A percentile compares a stretch with the other conserved stretches of the same genome.
phyloP scores from a whole-genome alignment of 1,140 invertebrate species.

The Drosophila orosa region DNA sequence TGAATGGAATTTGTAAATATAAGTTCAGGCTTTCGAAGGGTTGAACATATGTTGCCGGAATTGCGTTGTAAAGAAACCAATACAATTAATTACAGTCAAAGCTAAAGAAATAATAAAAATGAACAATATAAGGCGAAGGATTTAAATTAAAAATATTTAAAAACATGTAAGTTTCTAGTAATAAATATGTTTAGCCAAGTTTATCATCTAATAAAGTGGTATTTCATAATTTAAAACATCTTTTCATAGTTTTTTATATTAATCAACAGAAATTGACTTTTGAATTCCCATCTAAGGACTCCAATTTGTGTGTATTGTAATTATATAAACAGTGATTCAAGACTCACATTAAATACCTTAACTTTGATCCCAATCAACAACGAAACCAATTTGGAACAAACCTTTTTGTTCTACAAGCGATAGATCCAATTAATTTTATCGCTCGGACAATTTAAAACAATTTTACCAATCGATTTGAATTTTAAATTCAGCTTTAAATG shows the following conservation, averaged over 20 bases:
- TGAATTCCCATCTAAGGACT: neutral
- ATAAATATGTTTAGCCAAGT: too few relatives aligned
- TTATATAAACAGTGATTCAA: neutral
- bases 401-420: neutral
- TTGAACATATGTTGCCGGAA: slow-evolving; percentile 1
- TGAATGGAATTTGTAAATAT: slow-evolving; percentile 1
- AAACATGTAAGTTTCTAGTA: too few relatives aligned
- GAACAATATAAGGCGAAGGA: too few relatives aligned
- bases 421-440: slow-evolving; percentile 9
- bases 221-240: neutral
- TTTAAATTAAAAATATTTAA: slow-evolving; percentile 2
- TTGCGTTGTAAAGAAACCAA: neutral
- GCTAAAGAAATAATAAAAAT: neutral
- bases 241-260: neutral
- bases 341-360: slow-evolving; percentile 6
- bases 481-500: slow-evolving; percentile 16
- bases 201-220: neutral
- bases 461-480: slow-evolving; percentile 20
- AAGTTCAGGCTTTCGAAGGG: neutral
- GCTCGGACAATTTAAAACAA: neutral
- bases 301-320: neutral
- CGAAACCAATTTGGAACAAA: neutral
- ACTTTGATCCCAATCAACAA: slow-evolving; percentile 1
- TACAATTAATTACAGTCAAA: neutral
- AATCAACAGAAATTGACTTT: neutral